Conservation (phyloP, 2,113 vertebrate species). For the Cryptotis parvus region DNA sequence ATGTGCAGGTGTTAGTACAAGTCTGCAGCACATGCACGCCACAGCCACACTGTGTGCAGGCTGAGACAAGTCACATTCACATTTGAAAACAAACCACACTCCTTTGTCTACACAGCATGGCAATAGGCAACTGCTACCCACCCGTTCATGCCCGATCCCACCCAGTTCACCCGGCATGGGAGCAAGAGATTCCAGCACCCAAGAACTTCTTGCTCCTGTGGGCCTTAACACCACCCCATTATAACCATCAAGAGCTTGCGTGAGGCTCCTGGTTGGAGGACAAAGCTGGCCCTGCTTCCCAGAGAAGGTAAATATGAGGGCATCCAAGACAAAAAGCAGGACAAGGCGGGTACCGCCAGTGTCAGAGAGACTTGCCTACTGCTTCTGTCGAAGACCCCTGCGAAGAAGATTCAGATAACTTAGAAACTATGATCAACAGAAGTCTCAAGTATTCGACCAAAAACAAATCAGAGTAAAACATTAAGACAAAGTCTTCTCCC, state of each 20-base stretch:
- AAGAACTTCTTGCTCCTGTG: no score
- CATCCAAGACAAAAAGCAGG: background rate
- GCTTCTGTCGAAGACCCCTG: constrained; percentile 15
- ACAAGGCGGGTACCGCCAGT: background rate
- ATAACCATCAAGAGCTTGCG: background rate
- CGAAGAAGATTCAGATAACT: constrained; percentile 69
- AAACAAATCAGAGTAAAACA: constrained; percentile 78
- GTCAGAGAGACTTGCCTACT: background rate
- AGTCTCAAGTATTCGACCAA: constrained; percentile 80
- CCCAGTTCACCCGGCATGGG: background rate
- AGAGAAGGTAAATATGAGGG: background rate
- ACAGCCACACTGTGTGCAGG: background rate
- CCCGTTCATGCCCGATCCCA: background rate
- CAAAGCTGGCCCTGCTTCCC: background rate
- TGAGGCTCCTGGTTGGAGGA: background rate
- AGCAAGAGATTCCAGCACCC: background rate
- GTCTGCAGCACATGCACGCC: constrained; percentile 80
- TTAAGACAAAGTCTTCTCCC: constrained; percentile 75
- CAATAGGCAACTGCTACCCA: background rate
- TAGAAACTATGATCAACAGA: constrained; percentile 63
- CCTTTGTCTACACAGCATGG: constrained; percentile 49
- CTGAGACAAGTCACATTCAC: constrained; percentile 62
- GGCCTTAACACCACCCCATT: background rate
- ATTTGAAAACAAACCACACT: constrained; percentile 12
- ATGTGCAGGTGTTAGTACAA: constrained; percentile 85